Evolutionary conservation across 2,113 vertebrate genomes (phyloP), one percentile per base, ranked within the genome.

Genomic region (Barbus barbus): DNA sequence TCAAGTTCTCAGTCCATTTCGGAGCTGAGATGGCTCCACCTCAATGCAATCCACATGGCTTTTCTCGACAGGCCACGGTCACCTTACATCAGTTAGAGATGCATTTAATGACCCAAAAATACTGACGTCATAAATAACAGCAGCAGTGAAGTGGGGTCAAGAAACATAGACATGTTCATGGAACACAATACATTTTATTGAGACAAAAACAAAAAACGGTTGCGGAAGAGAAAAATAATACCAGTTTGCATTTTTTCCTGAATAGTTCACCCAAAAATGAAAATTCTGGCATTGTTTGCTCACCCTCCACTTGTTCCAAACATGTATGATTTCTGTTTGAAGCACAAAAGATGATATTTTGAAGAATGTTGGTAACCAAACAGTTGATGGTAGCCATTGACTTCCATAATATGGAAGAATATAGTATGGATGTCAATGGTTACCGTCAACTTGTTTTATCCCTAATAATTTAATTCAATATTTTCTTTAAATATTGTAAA

Each of bases 71-170:
- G 44, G 85, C 28, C 24, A 33, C 18, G 28, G 41, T 56, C 38
- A 58, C 9, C 58, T 44, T 31, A 46, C 72, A 31, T 58, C 41
- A 48, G 65, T 56, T 28, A 36, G 41, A n/a, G 24, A 41, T 28
- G 53, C 24, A 79, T 85, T 69, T 77, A 80, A 75, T 61, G 65
- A 53, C n/a, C 60, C 36, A 41, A 74, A 73, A 83, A 69, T 83
- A 71, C 76, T 74, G 78, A 67, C 38, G 20, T 51, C 78, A 80
- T 80, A 80, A 80, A 80, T 80, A 44, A 75, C 4, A 26, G 33
- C 36, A 71, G 51, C 46, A 44, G n/a, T 9, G 60, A 28, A 26
- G 60, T 26, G 48, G 53, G 13, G 60, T 65, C 60, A 67, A 3
- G 16, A 80, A 46, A 80, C n/a, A 67, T 28, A 22, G 74, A 76